Base-by-base conservation (phyloP, 2,797 vertebrate species). In the Chaenodraco wilsoni region DNA sequence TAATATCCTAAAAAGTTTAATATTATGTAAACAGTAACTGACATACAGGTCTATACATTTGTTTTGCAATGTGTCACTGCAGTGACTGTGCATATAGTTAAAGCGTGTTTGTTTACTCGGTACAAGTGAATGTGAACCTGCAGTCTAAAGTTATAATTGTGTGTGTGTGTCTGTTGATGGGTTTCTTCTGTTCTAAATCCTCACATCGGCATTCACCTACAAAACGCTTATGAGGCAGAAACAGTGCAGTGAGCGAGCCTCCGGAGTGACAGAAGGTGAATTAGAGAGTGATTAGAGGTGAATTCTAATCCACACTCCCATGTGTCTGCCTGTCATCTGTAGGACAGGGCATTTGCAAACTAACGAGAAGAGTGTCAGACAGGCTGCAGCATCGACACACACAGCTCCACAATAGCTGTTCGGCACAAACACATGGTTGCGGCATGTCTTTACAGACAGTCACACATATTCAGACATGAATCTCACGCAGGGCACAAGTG, bases 231-330 rank as follows among this genome's bases (percentile, higher is more conserved):
- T 83, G 83, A 76, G 71, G 90, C 88, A 88, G 78, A 90, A 91
- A 81, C 68, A 19, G 63, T 50, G 84, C 73, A 48, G 58, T 59
- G 80, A 87, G 83, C 61, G 44, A 82, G 74, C 58, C 63, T 83
- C 62, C 37, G 33, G 85, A 87, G 71, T 87, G 89, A 90, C 88
- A 89, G 79, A 84, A 71, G 88, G 83, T 87, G 90, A 90, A 91
- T 88, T 88, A 89, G 68, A 82, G 79, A 88, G 79, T 84, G 84
- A 88, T 89, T 86, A 87, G 78, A 92, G 87, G 84, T 90, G 86
- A 92, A 91, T 91, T 89, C 76, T 88, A 91, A 91, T 93, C 88
- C 81, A 89, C 80, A 82, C 69, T 85, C 88, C 85, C 82, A 76
- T 82, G 87, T 79, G 87, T 84, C 88, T 80, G 75, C 82, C 88